These are phyloP conservation scores for Engraulis encrasicolus DNA, from an alignment of 2,113 vertebrate species.

Conservation along the genomic window DNA sequence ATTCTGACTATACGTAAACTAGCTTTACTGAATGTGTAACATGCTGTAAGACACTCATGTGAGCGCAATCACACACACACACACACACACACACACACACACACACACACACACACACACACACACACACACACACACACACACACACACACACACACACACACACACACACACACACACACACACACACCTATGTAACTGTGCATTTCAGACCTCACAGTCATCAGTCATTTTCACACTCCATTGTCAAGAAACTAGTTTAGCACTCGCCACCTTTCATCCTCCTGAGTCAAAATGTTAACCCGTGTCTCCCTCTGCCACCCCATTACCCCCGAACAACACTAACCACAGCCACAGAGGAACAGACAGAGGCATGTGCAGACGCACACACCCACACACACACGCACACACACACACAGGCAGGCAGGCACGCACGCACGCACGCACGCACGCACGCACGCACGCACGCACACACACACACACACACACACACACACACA, in stretches of 20 bases:
- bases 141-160: neutral
- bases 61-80: too few relatives aligned
- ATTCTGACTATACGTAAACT: neutral
- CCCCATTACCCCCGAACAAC: too few relatives aligned
- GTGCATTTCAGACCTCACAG: neutral
- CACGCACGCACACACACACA: too few relatives aligned
- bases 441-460: too few relatives aligned
- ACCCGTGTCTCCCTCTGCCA: too few relatives aligned
- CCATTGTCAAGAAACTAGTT: neutral
- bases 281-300: too few relatives aligned
- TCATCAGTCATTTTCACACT: conserved; percentile 13
- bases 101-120: neutral
- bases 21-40: neutral
- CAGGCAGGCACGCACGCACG: too few relatives aligned
- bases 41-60: too few relatives aligned
- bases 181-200: neutral
- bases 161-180: neutral
- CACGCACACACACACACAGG: too few relatives aligned
- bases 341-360: too few relatives aligned
- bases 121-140: neutral
- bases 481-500: too few relatives aligned
- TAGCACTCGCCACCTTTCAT: neutral
- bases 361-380: neutral
- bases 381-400: too few relatives aligned
- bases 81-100: neutral